Base-by-base conservation (phyloP, 2,797 vertebrate genomes). In the Todus mexicanus region DNA sequence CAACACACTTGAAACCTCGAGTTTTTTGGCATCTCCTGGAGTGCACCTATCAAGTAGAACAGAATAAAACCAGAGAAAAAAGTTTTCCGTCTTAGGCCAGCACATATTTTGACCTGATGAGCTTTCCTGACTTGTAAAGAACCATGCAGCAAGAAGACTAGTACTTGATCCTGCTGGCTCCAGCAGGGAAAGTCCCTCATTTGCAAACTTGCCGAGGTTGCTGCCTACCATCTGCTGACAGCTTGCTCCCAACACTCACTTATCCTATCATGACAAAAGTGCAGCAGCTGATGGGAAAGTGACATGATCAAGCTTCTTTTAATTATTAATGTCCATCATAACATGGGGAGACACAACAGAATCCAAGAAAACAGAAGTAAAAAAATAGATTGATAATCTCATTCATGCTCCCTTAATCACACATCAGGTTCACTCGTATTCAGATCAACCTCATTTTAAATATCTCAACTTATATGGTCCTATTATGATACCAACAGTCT, bases 61-160 rank as follows among this genome's bases (percentile, higher is more conserved):
- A n/a, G 37, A 65, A 35, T 12, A 70, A 82, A 90, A 51, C n/a
- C 6, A 10, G 40, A 66, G 47, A 57, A 85, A 47, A 59, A 60
- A 37, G 4, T 45, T 66, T 82, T 69, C 47, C 31, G 69, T 26
- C 33, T 73, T 80, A 68, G 57, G 57, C 47, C 54, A 83, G 73
- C 57, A 48, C 47, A n/a, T 54, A 47, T 85, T 94, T 85, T 91
- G 69, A 80, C 73, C 82, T 59, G 76, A 93, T 65, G 89, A 76
- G 66, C 43, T 73, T 88, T 85, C 47, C 72, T 69, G 47, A 69
- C 54, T 70, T 66, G 19, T 35, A 60, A 93, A 65, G 73, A 88
- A 31, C 54, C 75, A 61, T 11, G 35, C 38, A 90, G 54, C 61
- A 69, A 71, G 68, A 48, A 29, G 43, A 56, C 37, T 42, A 51